A percentile compares a stretch with the other conserved stretches of the same genome.
phyloP scores from a whole-genome alignment of 2,113 vertebrate genomes.

The Regulus satrapa region DNA sequence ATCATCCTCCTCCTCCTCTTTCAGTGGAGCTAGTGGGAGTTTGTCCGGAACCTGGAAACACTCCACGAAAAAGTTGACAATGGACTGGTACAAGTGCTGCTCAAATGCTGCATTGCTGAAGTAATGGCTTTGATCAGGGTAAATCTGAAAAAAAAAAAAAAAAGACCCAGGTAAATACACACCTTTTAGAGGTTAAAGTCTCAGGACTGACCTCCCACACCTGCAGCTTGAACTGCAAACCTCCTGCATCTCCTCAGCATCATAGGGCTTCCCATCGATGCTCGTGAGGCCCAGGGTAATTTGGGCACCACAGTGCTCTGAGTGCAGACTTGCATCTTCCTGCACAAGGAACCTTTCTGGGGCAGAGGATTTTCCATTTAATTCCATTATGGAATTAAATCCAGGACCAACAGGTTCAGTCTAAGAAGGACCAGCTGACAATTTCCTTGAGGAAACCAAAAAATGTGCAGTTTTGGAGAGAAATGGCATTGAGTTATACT shows the following conservation, averaged over 20 bases:
- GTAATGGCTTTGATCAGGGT: slow-evolving; percentile 93
- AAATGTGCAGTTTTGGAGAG: fast-evolving
- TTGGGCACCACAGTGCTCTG: not conserved
- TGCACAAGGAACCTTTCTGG: not conserved
- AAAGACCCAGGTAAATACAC: not conserved
- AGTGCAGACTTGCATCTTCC: not conserved
- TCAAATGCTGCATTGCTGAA: slow-evolving; percentile 74
- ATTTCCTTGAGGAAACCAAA: not conserved
- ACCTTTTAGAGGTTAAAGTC: not conserved
- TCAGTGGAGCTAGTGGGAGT: slow-evolving; percentile 73
- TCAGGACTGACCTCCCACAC: no score
- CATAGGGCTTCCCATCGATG: fast-evolving
- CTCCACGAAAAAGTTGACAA: slow-evolving; percentile 89
- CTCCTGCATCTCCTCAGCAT: not conserved
- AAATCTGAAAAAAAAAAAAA: slow-evolving; percentile 79
- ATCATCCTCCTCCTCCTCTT: slow-evolving; percentile 91
- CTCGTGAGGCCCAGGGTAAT: not conserved
- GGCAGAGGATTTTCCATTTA: not conserved
- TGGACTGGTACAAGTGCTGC: slow-evolving; percentile 88
- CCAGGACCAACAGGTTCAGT: not conserved
- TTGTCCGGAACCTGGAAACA: slow-evolving; percentile 90
- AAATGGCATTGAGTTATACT: not conserved
- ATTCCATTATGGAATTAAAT: not conserved
- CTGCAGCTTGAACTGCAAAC: not conserved
- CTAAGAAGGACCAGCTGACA: not conserved